Evolutionary conservation across 2,888 invertebrate species (phyloP), one percentile per base, ranked within the genome.

Genomic region (Terebella lapidaria): DNA sequence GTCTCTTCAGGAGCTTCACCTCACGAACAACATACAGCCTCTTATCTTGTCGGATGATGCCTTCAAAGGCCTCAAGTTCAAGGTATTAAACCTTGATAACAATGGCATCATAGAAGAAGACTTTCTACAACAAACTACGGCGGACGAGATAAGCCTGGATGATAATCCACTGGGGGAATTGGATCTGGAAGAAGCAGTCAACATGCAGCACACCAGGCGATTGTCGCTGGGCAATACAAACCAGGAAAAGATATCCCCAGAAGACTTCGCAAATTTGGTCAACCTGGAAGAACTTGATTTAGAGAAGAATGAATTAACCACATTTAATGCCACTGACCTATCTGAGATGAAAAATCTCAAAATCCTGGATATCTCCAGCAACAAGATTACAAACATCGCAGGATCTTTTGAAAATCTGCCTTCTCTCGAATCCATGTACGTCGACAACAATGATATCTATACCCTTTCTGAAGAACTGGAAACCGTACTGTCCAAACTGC

Each of bases 391-490:
- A 15, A 59, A 59, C 22, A 52, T 67, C 22, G 42, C 55, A 24
- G 64, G 67, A 0, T 54, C 64, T 46, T 62, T 60, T 49, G 25
- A 27, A 10, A 42, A 29, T 26, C 47, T 63, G 3, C 60, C 60
- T 3, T 15, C 30, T 18, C 46, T 67, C 18, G 28, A 53, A 18
- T 27, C 58, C 18, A 57, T 67, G 29, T 45, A 45, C 24, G 58
- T 67, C 52, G 54, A 60, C 30, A 61, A 57, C 18, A 69, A 69
- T 57, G 56, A 63, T 22, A 51, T 69, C 4, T 56, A 65, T 30
- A 65, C 61, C 1, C 27, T 69, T n/a, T 67, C 67, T 10, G 47
- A 24, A 18, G 51, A 42, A 1, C 20, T 65, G 26, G 51, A 58
- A 35, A 49, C 53, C 5, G 22, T 63, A 28, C 62, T 69, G 35